Base-by-base conservation (phyloP, 2,888 invertebrate species). In the Pelosia muscerda region DNA sequence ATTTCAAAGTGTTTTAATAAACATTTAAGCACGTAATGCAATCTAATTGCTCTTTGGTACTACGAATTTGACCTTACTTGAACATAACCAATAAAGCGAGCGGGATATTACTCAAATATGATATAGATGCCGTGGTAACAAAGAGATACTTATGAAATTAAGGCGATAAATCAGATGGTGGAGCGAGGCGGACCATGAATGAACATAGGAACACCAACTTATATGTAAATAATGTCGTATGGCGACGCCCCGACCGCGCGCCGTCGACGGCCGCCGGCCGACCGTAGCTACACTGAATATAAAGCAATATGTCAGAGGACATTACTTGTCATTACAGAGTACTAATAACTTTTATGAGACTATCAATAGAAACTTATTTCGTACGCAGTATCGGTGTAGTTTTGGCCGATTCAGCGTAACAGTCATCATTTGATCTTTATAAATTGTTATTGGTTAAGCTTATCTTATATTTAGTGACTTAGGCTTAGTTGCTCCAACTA, bases 71-170 rank as follows among this genome's bases (percentile, higher is more conserved):
- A 84, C 84, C 85, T 86, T 84, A 85, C 86, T 82, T 82, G 76
- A 84, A 80, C 82, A 77, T 80, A 82, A 88, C 87, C 89, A 88
- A 91, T 90, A 90, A 89, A 85, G 77, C 79, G 79, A 76, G 87
- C 76, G 81, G 82, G 84, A 88, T 90, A 91, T 90, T 88, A 89
- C 87, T 88, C 86, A 86, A 88, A 90, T 88, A 89, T 90, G 89
- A 90, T 89, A 90, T 90, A 90, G 90, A 92, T 86, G 88, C 83
- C 85, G 81, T 83, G 86, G 87, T 89, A 92, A 94, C 94, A 94
- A 94, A 93, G 92, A 94, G 93, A 91, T 92, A 93, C 93, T 94
- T 94, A 94, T 93, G 93, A 95, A 94, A 94, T 94, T 94, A 94
- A 93, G 89, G 89, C 90, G 86, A 94, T 94, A 94, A 94, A 94